These are phyloP conservation scores for Drosophila nigrodunni DNA, from an alignment of 1,140 invertebrate species.

Conservation along the genomic window DNA sequence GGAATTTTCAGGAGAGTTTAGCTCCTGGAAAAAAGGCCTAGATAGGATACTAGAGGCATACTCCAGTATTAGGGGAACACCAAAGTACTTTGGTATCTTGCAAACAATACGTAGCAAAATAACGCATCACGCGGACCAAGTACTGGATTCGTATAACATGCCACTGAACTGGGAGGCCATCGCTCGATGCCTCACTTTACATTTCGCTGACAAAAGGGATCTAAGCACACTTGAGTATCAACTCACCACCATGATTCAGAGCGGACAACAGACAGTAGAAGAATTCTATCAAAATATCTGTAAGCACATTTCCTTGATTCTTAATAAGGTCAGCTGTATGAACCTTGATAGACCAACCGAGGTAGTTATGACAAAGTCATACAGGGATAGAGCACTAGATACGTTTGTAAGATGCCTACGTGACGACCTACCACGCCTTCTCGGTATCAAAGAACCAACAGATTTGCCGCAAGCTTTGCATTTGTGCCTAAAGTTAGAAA, in stretches of 20 bases:
- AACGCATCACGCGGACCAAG: slow-evolving; percentile 25
- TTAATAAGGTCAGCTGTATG: slow-evolving; percentile 35
- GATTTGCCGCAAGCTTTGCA: slow-evolving; percentile 29
- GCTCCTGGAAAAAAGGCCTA: too few relatives aligned
- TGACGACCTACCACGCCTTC: slow-evolving; percentile 15
- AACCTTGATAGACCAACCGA: slow-evolving; percentile 8
- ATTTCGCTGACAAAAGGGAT: background rate
- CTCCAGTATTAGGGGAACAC: background rate
- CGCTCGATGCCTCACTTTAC: background rate
- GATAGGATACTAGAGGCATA: too few relatives aligned
- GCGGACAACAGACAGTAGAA: slow-evolving; percentile 14
- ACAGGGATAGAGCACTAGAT: slow-evolving; percentile 21
- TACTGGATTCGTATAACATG: slow-evolving; percentile 40
- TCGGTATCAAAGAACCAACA: slow-evolving; percentile 18
- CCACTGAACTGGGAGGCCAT: slow-evolving; percentile 4
- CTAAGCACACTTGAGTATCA: background rate
- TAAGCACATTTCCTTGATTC: slow-evolving; percentile 28
- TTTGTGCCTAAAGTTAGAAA: slow-evolving; percentile 36
- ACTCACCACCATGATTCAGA: background rate
- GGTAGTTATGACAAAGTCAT: slow-evolving; percentile 7
- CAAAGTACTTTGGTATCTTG: slow-evolving; percentile 47
- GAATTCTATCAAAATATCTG: slow-evolving; percentile 36
- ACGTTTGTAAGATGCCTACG: slow-evolving; percentile 14
- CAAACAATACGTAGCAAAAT: too few relatives aligned
- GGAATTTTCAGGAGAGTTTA: too few relatives aligned